Evolutionary conservation across 2,113 vertebrate genomes (phyloP).

Genomic region (Dendrocopos noguchii): DNA sequence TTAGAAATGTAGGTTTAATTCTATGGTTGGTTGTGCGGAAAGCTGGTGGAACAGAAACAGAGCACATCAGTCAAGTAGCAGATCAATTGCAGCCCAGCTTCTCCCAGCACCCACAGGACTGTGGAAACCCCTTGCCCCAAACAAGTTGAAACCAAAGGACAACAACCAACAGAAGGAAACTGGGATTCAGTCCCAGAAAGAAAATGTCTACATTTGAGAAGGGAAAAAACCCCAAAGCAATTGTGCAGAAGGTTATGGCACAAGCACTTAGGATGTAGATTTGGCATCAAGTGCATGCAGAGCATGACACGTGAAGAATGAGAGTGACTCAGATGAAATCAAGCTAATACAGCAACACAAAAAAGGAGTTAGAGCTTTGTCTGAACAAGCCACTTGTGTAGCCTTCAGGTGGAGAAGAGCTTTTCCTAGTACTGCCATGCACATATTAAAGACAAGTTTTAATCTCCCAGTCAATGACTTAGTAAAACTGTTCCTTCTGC

Average conservation of each 20-base stretch:
- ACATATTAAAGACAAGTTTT: background rate
- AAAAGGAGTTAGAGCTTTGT: background rate
- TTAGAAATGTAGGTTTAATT: conserved; percentile 2
- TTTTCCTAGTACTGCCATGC: background rate
- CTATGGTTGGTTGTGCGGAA: background rate
- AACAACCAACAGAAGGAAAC: background rate
- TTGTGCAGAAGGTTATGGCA: background rate
- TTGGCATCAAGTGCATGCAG: fast-evolving
- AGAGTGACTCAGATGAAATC: background rate
- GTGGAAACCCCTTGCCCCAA: background rate
- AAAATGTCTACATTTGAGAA: background rate
- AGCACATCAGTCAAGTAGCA: background rate
- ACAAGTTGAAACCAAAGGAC: background rate
- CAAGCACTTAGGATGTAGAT: background rate
- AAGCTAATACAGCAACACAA: background rate
- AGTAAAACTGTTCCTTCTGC: background rate
- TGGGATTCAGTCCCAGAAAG: background rate
- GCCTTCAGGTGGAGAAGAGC: background rate
- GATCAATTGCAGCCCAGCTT: background rate
- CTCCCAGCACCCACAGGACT: background rate
- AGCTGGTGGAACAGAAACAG: background rate
- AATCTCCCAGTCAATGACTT: background rate
- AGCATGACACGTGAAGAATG: background rate
- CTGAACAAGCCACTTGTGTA: background rate
- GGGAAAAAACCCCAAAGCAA: background rate